These are phyloP conservation scores for Eupeodes luniger DNA, from an alignment of 2,888 invertebrate genomes.

Conservation along the genomic window DNA sequence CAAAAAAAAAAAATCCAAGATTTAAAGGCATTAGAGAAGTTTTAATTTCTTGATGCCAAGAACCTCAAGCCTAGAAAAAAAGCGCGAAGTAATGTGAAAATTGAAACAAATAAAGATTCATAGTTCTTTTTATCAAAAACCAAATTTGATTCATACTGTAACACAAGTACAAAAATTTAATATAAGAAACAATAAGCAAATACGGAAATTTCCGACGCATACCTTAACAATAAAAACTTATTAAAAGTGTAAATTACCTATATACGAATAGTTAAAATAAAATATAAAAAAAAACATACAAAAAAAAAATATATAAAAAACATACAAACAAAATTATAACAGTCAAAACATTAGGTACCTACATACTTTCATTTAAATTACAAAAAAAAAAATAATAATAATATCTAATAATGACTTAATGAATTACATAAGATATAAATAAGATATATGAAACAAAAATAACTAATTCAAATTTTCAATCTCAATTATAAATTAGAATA, in stretches of 20 bases:
- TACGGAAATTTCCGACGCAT: background rate
- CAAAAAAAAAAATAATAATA: background rate
- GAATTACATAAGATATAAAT: background rate
- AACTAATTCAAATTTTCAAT: background rate
- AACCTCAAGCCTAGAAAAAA: slow-evolving; percentile 12
- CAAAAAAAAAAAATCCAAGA: background rate
- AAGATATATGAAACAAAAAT: background rate
- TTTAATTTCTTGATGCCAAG: slow-evolving; percentile 8
- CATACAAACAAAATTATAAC: background rate
- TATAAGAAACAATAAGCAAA: background rate
- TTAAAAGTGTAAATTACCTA: background rate
- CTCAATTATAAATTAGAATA: slow-evolving; percentile 2
- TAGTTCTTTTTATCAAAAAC: background rate
- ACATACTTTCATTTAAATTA: background rate
- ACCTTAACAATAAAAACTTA: background rate
- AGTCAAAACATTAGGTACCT: background rate
- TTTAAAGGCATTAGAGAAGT: slow-evolving; percentile 5
- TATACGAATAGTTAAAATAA: background rate
- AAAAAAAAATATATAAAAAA: background rate
- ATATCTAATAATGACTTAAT: background rate
- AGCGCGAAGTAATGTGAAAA: background rate
- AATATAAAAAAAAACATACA: background rate
- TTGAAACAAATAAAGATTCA: background rate
- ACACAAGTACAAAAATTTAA: background rate
- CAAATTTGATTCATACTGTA: background rate